Percentiles rank a stretch among this genome's conserved stretches.
phyloP scores from a whole-genome alignment of 92 coral and sea anemone species.

The Epizoanthus stellaris region DNA sequence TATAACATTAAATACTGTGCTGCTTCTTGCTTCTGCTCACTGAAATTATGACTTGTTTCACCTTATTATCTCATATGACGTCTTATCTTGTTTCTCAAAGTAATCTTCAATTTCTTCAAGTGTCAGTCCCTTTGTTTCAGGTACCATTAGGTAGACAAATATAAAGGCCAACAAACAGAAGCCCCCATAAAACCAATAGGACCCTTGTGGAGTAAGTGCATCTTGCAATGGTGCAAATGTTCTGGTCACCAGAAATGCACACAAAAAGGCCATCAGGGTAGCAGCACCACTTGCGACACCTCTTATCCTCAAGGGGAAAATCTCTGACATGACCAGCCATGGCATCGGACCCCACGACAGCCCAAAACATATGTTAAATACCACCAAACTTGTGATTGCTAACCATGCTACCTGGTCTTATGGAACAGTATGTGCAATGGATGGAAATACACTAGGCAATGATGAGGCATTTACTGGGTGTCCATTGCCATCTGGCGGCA shows the following conservation, averaged over 20 bases:
- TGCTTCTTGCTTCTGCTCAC: too few relatives aligned
- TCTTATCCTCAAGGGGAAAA: constrained; percentile 81
- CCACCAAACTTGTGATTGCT: constrained; percentile 59
- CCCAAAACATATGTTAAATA: constrained; percentile 68
- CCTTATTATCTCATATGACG: background rate
- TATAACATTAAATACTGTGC: too few relatives aligned
- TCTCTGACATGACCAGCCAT: constrained; percentile 89
- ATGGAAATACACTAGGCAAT: constrained; percentile 21
- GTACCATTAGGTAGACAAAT: constrained; percentile 69
- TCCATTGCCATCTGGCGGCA: background rate
- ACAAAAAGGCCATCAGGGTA: constrained; percentile 65
- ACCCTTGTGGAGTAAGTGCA: constrained; percentile 70
- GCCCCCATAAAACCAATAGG: constrained; percentile 85
- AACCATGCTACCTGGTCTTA: constrained; percentile 64
- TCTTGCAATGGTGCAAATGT: constrained; percentile 62
- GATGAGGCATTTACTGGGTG: constrained; percentile 24
- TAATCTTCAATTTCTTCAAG: constrained; percentile 83
- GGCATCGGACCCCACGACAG: constrained; percentile 94
- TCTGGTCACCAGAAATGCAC: constrained; percentile 73
- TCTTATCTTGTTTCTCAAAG: constrained; percentile 50
- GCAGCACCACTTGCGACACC: constrained; percentile 81
- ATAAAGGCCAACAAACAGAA: constrained; percentile 62
- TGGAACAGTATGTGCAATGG: constrained; percentile 27
- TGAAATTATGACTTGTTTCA: too few relatives aligned
- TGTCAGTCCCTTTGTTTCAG: constrained; percentile 89